Base-by-base conservation (phyloP, 2,888 invertebrate genomes). In the Blastobasis lacticolella region DNA sequence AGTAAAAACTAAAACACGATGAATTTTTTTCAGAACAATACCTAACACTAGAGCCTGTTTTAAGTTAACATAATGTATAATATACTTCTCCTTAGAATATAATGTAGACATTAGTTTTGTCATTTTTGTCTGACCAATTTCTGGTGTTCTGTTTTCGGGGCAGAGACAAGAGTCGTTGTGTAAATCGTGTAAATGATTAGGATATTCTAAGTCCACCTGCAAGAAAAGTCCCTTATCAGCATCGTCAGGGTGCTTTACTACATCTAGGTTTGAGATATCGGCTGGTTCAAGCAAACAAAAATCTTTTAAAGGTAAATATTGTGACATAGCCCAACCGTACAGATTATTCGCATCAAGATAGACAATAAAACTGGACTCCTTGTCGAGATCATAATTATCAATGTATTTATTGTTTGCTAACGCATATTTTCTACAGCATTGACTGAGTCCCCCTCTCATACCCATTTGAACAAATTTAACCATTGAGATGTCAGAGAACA, bases 331-430 rank as follows among this genome's bases (percentile, higher is more conserved):
- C 56, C 56, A 62, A 1, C 68, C 68, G 53, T 70, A 72, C 8
- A 66, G 53, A 53, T 70, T 73, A 51, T 73, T 71, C 7, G 58
- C 57, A 55, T 70, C 69, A 1, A 64, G 50, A 46, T 67, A 68
- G 5, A 59, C 45, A 6, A 74, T 46, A 54, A 56, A 69, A 23
- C 46, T 60, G 7, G 43, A 38, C 6, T 45, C 44, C 53, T 60
- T 36, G 38, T 45, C 38, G 0, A 23, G 6, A 50, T 54, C 37
- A 43, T 10, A 58, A 23, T 51, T 42, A n/a, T 10, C 0, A 38
- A 52, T 40, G 10, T 49, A 54, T 42, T 51, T 51, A 44, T 54
- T 54, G n/a, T 54, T 54, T 2, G 53, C 50, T 41, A 9, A 23
- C 6, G 50, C n/a, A 41, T 48, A 40, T 36, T 23, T 38, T 1